Percentiles rank a stretch among this genome's conserved stretches.
Conservation (phyloP, 2,888 invertebrate genomes). For the Ditylenchus weischeri region DNA sequence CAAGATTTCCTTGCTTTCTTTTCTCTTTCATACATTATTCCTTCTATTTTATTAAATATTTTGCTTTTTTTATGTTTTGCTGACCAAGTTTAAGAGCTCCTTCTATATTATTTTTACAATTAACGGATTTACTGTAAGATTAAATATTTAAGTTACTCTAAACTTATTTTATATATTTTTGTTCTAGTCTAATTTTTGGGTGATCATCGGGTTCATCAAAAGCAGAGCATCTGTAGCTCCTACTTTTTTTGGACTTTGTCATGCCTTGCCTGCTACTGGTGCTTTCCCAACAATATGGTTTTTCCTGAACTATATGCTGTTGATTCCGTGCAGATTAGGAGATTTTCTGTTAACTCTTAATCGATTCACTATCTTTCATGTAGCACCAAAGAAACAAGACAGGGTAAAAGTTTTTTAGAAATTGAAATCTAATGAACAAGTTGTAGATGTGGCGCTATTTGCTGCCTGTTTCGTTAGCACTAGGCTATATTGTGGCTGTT, state of each 20-base stretch:
- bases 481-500: background rate
- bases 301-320: conserved; percentile 9
- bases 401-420: background rate
- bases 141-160: no score
- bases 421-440: background rate
- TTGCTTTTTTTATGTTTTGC: background rate
- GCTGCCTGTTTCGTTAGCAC: background rate
- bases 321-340: background rate
- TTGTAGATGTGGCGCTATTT: conserved; percentile 4
- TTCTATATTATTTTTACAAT: conserved; percentile 7
- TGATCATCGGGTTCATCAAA: background rate
- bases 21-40: background rate
- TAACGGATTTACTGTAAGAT: background rate
- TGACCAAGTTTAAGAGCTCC: background rate
- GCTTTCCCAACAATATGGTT: background rate
- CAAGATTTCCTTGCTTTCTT: background rate
- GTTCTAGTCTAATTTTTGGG: background rate
- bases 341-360: conserved; percentile 2
- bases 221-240: background rate
- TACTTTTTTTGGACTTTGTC: background rate
- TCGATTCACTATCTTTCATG: background rate
- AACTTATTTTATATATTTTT: no score
- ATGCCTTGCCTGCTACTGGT: background rate
- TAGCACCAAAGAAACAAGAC: background rate
- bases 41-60: conserved; percentile 7